Base-by-base conservation (phyloP, 2,888 invertebrate genomes). In the Xylota segnis region DNA sequence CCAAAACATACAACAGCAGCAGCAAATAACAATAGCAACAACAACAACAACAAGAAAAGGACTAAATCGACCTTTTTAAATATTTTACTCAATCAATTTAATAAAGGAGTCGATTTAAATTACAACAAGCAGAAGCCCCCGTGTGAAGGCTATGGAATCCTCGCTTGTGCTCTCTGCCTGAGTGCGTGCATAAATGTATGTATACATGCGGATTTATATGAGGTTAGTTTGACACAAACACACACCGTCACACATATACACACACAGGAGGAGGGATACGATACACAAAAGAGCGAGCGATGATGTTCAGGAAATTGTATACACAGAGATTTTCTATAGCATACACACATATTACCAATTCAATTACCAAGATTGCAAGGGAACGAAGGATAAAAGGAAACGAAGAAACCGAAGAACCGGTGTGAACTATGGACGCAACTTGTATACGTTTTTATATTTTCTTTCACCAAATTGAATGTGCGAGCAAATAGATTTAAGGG, bases 61-160 rank as follows among this genome's bases (percentile, higher is more conserved):
- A 72, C 79, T 66, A 79, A 72, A 79, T 72, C 79, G 72, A 79
- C 79, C 79, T 79, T 72, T 79, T 79, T 72, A 79, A 79, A 79
- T 72, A 72, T 72, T 79, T 79, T 79, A 79, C 79, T 79, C 79
- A 79, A 79, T 65, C 79, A 79, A 79, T 79, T 79, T 79, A 79
- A 79, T 79, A 66, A 79, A 79, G 59, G 79, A 79, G 79, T 66
- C 79, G 79, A 72, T 72, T 79, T 79, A 79, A 79, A 79, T 72
- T 79, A 79, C 79, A 72, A 78, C 71, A 65, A 71, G 65, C 58
- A 23, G 63, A 58, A 78, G 52, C 59, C 66, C 47, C 61, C 71
- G 71, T 71, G 71, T 65, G 65, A 71, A 78, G 78, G 71, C 65
- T 56, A 66, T 79, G 3, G 71, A 72, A 56, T 71, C 52, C 68